Conservation (phyloP, 2,797 vertebrate species). For the Coregonus ussuriensis region DNA sequence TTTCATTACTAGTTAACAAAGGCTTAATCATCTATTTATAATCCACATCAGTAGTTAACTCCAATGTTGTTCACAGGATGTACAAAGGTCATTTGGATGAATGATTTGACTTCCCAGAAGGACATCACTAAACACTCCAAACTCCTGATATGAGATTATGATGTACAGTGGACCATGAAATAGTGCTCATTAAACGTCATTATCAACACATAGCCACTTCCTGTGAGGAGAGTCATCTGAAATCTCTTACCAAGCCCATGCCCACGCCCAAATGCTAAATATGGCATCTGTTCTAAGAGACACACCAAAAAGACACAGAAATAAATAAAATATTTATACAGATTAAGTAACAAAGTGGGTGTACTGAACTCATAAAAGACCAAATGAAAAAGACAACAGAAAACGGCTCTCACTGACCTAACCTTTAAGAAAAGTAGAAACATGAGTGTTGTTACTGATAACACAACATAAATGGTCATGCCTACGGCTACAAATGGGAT, state of each 20-base stretch:
- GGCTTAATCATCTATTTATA: not conserved
- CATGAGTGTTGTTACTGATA: not conserved
- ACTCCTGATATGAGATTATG: not conserved
- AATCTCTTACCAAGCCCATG: conserved; percentile 5
- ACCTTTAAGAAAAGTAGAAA: not conserved
- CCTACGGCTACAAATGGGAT: not conserved
- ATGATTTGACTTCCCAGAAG: conserved; percentile 28
- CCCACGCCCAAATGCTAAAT: no score
- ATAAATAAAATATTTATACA: no score
- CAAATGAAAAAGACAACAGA: not conserved
- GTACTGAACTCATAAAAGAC: not conserved
- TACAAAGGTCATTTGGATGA: not conserved
- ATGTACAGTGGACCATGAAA: conserved; percentile 32
- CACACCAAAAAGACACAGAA: no score
- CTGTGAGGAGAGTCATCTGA: conserved; percentile 15
- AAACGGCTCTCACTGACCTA: not conserved
- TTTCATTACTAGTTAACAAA: not conserved
- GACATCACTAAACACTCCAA: conserved; percentile 11
- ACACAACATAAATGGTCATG: not conserved
- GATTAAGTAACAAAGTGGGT: not conserved
- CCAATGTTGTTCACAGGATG: not conserved
- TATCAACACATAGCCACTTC: conserved; percentile 22
- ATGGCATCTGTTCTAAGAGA: no score
- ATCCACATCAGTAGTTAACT: not conserved
- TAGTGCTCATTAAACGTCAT: conserved; percentile 32